These are phyloP conservation scores for Tragulus kanchil DNA, from an alignment of 2,113 vertebrate species.

Conservation along the genomic window DNA sequence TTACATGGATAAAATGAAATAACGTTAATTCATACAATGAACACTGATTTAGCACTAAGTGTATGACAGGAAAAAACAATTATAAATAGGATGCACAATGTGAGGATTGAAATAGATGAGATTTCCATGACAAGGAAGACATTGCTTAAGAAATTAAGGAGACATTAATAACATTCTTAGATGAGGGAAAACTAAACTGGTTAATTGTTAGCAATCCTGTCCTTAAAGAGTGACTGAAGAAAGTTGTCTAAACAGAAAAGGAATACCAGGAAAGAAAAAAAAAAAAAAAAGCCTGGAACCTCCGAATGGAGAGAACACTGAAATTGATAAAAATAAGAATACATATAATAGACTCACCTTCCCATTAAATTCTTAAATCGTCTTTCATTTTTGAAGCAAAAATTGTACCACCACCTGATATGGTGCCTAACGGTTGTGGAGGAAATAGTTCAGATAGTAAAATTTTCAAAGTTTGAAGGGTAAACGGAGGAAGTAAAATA, in stretches of 20 bases:
- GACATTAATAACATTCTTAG: not conserved
- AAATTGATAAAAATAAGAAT: not conserved
- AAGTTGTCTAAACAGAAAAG: not conserved
- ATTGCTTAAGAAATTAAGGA: not conserved
- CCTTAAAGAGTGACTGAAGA: not conserved
- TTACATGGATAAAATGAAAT: not conserved
- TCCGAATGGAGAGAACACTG: not conserved
- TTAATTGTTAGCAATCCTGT: not conserved
- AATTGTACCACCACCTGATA: not conserved
- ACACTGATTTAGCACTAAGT: not conserved
- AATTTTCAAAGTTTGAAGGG: not conserved
- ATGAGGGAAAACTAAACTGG: not conserved
- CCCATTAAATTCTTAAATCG: not conserved
- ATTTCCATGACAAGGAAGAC: not conserved
- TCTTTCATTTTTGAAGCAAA: constrained; percentile 34
- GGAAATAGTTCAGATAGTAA: not conserved
- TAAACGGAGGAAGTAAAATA: not conserved
- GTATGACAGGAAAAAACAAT: not conserved
- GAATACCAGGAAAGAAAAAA: not conserved
- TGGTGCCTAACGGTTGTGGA: not conserved
- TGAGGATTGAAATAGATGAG: not conserved
- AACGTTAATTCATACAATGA: constrained; percentile 11
- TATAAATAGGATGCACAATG: not conserved
- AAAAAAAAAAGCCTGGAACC: not conserved
- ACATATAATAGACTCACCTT: not conserved